These are phyloP conservation scores for Pterocles orientalis DNA, from an alignment of 2,113 vertebrate species.

Conservation along the genomic window DNA sequence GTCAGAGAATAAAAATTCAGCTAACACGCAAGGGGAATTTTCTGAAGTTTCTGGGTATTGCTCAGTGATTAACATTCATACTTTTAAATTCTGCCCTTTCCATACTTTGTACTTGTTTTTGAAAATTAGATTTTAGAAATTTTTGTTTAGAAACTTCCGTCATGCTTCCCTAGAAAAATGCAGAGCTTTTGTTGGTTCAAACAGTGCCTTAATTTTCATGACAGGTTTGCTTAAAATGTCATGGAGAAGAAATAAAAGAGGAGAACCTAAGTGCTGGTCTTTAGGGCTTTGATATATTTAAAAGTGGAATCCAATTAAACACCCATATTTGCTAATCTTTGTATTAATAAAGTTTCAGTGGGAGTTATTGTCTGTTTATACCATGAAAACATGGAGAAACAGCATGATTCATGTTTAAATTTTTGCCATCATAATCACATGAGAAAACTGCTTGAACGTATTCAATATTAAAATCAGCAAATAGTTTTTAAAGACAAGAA, in stretches of 20 bases:
- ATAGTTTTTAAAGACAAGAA: slow-evolving; percentile 11
- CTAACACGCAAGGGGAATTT: background rate
- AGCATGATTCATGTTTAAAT: background rate
- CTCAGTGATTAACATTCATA: background rate
- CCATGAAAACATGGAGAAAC: background rate
- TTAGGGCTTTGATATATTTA: background rate
- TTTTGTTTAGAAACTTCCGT: background rate
- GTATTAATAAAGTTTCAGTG: slow-evolving; percentile 1
- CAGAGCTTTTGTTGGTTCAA: background rate
- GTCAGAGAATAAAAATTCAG: background rate
- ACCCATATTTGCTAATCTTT: background rate
- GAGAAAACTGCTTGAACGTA: background rate
- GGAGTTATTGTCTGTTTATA: background rate
- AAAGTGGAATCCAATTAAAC: background rate
- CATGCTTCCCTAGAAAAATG: background rate
- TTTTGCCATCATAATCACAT: background rate
- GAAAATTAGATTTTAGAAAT: background rate
- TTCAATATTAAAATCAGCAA: slow-evolving; percentile 16
- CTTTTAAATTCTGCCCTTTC: background rate
- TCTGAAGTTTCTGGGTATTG: background rate
- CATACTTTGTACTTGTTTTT: background rate
- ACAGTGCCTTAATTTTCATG: background rate
- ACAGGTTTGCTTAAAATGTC: background rate
- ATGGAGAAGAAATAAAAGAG: background rate
- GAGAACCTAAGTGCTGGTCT: background rate